Evolutionary conservation across 2,113 vertebrate genomes (phyloP).

Genomic region (Hucho hucho): DNA sequence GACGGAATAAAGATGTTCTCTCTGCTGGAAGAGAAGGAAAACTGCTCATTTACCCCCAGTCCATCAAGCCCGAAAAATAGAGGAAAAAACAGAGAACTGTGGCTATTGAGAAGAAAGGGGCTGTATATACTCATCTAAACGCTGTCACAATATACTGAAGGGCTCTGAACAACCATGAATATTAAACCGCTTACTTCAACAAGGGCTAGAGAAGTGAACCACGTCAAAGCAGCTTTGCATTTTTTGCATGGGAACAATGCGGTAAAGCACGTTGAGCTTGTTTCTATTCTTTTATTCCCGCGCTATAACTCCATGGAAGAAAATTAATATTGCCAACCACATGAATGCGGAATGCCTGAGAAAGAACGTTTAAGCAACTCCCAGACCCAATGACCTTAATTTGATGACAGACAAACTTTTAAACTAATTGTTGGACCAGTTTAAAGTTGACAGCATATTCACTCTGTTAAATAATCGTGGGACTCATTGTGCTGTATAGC

Average conservation of each 20-base stretch:
- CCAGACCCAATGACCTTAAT: constrained; percentile 63
- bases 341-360: constrained; percentile 67
- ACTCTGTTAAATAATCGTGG: background rate
- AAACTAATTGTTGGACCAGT: constrained; percentile 8
- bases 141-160: constrained; percentile 88
- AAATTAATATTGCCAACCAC: constrained; percentile 61
- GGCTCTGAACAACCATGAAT: constrained; percentile 96
- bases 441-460: background rate
- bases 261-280: constrained; percentile 49
- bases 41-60: constrained; percentile 86
- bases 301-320: constrained; percentile 50
- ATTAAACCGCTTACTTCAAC: constrained; percentile 84
- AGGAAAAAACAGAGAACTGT: constrained; percentile 78
- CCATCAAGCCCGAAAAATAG: constrained; percentile 88
- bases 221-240: constrained; percentile 76
- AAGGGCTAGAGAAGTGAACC: constrained; percentile 76
- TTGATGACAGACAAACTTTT: constrained; percentile 11
- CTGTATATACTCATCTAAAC: constrained; percentile 85
- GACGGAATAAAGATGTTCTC: constrained; percentile 96
- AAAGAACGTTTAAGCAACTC: constrained; percentile 55
- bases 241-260: constrained; percentile 70
- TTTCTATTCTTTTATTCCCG: constrained; percentile 72
- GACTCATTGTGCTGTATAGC: background rate
- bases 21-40: constrained; percentile 80
- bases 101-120: constrained; percentile 80